phyloP scores from a whole-genome alignment of 1,140 invertebrate genomes.

The Onthophagus taurus region DNA sequence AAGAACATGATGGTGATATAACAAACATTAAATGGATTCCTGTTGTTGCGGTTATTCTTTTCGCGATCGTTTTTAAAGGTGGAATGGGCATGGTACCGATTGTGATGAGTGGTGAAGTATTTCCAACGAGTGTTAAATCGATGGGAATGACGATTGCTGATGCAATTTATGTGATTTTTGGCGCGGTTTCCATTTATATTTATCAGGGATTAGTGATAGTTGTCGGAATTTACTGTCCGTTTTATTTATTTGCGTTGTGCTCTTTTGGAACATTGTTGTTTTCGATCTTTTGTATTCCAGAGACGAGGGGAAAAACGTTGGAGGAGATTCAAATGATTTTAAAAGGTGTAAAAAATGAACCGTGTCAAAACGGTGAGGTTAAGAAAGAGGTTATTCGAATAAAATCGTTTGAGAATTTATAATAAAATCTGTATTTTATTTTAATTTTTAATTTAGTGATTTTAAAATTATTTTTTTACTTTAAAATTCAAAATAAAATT shows the following conservation, averaged over 20 bases:
- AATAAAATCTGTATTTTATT: too few relatives aligned
- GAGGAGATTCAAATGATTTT: constrained; percentile 55
- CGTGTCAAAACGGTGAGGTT: too few relatives aligned
- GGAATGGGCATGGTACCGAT: constrained; percentile 50
- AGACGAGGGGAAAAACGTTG: constrained; percentile 68
- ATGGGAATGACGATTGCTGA: constrained; percentile 31
- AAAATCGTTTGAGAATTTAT: too few relatives aligned
- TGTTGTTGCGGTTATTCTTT: constrained; percentile 22
- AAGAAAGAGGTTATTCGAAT: too few relatives aligned
- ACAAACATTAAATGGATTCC: constrained; percentile 24
- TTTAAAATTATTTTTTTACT: too few relatives aligned
- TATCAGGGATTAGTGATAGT: constrained; percentile 42
- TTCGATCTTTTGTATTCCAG: constrained; percentile 54
- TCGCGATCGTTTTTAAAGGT: constrained; percentile 24
- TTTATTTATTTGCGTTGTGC: constrained; percentile 56
- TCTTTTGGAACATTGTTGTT: constrained; percentile 51
- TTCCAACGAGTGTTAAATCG: constrained; percentile 50
- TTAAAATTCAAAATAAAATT: too few relatives aligned
- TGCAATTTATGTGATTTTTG: constrained; percentile 31
- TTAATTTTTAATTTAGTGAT: too few relatives aligned
- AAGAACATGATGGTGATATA: constrained; percentile 23
- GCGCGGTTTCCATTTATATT: constrained; percentile 58
- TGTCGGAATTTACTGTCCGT: constrained; percentile 45
- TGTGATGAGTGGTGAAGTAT: constrained; percentile 59
- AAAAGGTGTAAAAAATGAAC: constrained; percentile 23